Percentiles rank a stretch among this genome's conserved stretches.
Conservation (phyloP, 2,113 vertebrate genomes). For the Elaphurus davidianus region DNA sequence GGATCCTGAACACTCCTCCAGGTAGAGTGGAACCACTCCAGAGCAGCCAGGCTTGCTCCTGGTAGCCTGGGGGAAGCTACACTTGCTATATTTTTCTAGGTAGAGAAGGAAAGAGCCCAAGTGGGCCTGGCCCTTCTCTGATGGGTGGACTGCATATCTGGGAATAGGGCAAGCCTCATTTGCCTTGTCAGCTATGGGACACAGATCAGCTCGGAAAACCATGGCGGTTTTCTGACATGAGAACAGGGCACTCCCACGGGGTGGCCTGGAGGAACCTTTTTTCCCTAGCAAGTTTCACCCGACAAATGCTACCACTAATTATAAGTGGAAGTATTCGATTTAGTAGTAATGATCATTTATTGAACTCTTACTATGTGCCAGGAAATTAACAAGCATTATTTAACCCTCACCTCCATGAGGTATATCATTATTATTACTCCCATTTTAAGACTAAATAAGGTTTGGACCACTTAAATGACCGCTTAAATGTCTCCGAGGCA, state of each 20-base stretch:
- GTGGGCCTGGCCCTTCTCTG: background rate
- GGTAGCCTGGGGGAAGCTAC: background rate
- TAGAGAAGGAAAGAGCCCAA: background rate
- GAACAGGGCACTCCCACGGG: background rate
- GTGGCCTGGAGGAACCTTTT: background rate
- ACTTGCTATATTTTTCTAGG: background rate
- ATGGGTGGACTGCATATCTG: background rate
- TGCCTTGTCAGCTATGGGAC: background rate
- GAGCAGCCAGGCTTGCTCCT: background rate
- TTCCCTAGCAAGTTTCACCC: background rate
- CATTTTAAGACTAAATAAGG: background rate
- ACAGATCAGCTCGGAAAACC: background rate
- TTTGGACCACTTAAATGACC: background rate
- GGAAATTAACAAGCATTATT: background rate
- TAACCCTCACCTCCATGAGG: background rate
- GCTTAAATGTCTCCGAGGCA: background rate
- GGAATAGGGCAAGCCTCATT: background rate
- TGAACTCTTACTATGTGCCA: background rate
- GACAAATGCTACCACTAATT: background rate
- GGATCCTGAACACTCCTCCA: slow-evolving; percentile 23
- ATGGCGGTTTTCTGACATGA: background rate
- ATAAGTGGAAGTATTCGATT: background rate
- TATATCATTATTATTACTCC: background rate
- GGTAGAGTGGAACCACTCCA: slow-evolving; percentile 39
- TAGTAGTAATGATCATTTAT: background rate